Evolutionary conservation across 2,888 invertebrate species (phyloP), one percentile per base, ranked within the genome.

Genomic region (Kryphioiulus occultus): DNA sequence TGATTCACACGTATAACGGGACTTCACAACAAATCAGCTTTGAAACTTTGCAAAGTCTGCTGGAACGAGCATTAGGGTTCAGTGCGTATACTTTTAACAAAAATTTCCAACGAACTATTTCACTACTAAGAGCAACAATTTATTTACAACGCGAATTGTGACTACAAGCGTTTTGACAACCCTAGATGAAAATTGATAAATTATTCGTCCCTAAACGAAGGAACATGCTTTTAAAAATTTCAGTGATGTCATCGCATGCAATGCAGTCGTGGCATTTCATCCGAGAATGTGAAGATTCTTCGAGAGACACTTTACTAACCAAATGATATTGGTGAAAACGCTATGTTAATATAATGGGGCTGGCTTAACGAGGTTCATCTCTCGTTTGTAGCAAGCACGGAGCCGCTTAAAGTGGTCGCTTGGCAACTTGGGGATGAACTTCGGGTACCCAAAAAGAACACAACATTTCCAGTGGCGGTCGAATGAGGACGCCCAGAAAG

Each of bases 401-500:
- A 22, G 26, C 68, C 12, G 26, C 26, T 59, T 1, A 26, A 44
- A 68, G 26, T 26, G 68, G 12, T 26, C 68, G n/a, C 68, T 68
- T 68, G 68, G 68, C 68, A 26, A 68, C 26, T 9, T 26, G 26
- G 15, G 68, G 68, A 5, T 68, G n/a, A 10, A n/a, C 68, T 26
- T 68, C 26, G 26, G 68, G 12, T 26, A 5, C 68, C n/a, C 9
- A 68, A 12, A 68, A 68, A 9, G 68, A 10, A 26, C 26, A 68
- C 26, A 68, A 1, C 22, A 1, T 68, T 26, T 26, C 68, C 26
- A 68, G 10, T 26, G 87, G 88, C 0, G 90, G 90, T 35, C 89
- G 89, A 0, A 94, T 93, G 39, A 93, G 89, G n/a, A 94, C 91
- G 0, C 94, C 94, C 39, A 94, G 92, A 2, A 94, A 92, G 0